Evolutionary conservation across 2,113 vertebrate genomes (phyloP), one percentile per base, ranked within the genome.

Genomic region (Chloropsis hardwickii): DNA sequence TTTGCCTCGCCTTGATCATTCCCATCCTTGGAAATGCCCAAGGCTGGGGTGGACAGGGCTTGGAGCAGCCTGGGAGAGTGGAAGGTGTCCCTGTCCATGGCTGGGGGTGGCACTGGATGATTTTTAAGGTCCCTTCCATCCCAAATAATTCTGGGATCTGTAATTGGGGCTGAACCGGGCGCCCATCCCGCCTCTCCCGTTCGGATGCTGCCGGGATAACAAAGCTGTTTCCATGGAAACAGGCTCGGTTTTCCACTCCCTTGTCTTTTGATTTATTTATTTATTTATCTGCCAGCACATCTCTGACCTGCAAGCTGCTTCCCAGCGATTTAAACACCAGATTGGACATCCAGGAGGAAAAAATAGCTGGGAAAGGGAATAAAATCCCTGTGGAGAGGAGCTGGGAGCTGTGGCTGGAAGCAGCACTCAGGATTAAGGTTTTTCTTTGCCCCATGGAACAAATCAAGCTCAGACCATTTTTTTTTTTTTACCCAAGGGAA

Each of bases 191-290:
- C 40, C 86, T 28, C 50, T 66, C 69, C 16, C 2, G 57, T 29
- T 5, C 12, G 29, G 91, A 45, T 54, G 78, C 82, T 54, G 82
- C 81, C 3, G 56, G 73, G 94, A 78, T 91, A 77, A 95, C 0
- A 67, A 84, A 96, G 66, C 73, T 2, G 74, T 97, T 97, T 54
- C 97, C 95, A 90, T 97, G 96, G 97, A 79, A 97, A 97, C 95
- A 2, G 77, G 88, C 77, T 95, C 40, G 2, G 5, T 39, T 51
- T 24, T 23, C 51, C 47, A 31, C 84, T 53, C 20, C 0, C 31
- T 23, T 2, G 4, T 44, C 54, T 64, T 60, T 50, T 7, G 1
- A 29, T 89, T 77, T 4, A 50, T 94, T 90, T 54, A 62, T 95
- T 90, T 73, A 15, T 81, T 83, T 84, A 24, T 90, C 86, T 44